Conservation (phyloP, 2,113 vertebrate genomes). For the Archilochus colubris region DNA sequence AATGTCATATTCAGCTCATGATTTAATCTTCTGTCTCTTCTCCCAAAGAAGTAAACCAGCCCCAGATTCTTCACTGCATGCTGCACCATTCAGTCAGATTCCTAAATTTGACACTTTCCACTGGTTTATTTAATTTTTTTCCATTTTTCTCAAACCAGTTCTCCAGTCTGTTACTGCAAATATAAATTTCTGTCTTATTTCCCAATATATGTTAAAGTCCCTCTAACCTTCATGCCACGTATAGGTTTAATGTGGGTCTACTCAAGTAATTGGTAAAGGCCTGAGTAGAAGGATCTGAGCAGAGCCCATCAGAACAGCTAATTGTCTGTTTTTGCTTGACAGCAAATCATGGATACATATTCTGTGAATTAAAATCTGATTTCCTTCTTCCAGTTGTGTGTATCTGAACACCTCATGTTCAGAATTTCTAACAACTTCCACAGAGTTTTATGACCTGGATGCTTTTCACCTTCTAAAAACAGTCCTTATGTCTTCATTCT, state of each 20-base stretch:
- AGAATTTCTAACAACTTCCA: neutral
- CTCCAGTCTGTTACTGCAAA: neutral
- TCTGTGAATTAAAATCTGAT: neutral
- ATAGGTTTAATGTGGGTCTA: neutral
- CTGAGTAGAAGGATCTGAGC: neutral
- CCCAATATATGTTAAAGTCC: neutral
- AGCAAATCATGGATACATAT: neutral
- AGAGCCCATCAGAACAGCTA: neutral
- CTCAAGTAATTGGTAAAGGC: neutral
- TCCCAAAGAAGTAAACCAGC: neutral
- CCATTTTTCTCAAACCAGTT: neutral
- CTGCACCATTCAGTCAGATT: neutral
- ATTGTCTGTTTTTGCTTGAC: neutral
- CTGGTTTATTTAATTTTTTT: neutral
- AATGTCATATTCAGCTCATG: neutral
- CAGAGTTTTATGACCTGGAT: neutral
- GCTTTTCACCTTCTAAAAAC: neutral
- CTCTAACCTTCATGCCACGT: neutral
- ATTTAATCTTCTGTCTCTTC: neutral
- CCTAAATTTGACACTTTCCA: neutral
- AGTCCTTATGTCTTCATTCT: neutral
- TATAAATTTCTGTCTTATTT: neutral
- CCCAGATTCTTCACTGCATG: neutral
- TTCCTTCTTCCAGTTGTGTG: neutral
- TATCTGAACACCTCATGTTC: neutral